A percentile compares a stretch with the other conserved stretches of the same genome.
Conservation (phyloP, 2,113 vertebrate genomes). For the Salvelinus alpinus region DNA sequence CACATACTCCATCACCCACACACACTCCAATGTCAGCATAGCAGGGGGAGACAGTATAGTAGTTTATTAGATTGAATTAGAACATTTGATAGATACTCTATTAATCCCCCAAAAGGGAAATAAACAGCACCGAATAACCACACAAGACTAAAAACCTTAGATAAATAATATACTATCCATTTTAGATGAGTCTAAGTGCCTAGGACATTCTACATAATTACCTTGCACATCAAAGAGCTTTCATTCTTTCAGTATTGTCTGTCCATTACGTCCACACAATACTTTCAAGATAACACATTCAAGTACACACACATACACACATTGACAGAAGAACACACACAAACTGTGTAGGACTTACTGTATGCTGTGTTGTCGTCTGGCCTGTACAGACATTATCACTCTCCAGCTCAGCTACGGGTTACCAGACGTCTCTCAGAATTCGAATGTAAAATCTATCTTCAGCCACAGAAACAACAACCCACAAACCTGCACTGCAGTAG, state of each 20-base stretch:
- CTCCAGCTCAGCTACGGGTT: background rate
- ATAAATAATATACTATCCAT: background rate
- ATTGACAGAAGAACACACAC: background rate
- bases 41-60: too few species aligned
- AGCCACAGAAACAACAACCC: slow-evolving; percentile 4
- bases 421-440: slow-evolving; percentile 25
- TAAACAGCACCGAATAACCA: background rate
- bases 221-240: background rate
- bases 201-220: background rate
- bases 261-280: too few species aligned
- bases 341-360: slow-evolving; percentile 11
- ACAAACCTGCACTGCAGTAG: slow-evolving; percentile 39
- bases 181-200: background rate
- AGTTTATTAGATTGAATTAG: too few species aligned
- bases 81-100: background rate
- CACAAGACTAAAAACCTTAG: background rate
- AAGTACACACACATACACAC: background rate
- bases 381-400: slow-evolving; percentile 11
- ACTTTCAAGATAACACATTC: background rate
- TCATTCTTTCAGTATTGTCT: background rate
- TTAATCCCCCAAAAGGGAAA: background rate
- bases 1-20: slow-evolving; percentile 5
- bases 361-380: slow-evolving; percentile 16
- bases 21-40: too few species aligned
- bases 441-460: slow-evolving; percentile 14